These are phyloP conservation scores for Ditylenchus dipsaci DNA, from an alignment of 1,140 invertebrate genomes.

Conservation along the genomic window DNA sequence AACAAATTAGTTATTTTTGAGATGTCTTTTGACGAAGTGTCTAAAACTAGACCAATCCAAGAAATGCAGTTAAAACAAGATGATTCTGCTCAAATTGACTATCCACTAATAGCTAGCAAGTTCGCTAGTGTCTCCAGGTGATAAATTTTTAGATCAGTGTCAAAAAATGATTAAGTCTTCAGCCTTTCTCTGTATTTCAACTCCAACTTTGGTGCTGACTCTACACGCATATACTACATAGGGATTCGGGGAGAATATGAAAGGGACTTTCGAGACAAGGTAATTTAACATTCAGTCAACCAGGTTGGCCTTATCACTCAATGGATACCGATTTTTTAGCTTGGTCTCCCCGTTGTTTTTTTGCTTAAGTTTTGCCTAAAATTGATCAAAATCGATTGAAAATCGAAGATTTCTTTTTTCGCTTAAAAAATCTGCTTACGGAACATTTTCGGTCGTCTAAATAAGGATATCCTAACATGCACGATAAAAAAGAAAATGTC, in stretches of 20 bases:
- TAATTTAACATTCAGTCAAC: neutral
- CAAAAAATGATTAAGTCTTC: constrained; percentile 73
- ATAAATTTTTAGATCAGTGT: neutral
- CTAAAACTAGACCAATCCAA: constrained; percentile 70
- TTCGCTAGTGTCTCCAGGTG: neutral
- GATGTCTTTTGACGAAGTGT: constrained; percentile 86
- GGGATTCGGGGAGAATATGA: constrained; percentile 70
- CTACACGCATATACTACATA: constrained; percentile 83
- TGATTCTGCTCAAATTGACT: constrained; percentile 74
- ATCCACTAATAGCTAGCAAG: constrained; percentile 72
- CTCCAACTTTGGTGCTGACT: constrained; percentile 76
- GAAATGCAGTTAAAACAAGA: constrained; percentile 82
- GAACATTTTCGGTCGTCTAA: too few species aligned
- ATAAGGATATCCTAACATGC: too few species aligned
- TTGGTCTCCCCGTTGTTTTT: too few species aligned
- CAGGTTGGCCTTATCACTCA: too few species aligned
- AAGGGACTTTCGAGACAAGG: constrained; percentile 40
- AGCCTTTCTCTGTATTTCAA: constrained; percentile 84
- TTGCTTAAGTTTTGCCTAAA: too few species aligned
- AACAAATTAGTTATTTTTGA: constrained; percentile 62
- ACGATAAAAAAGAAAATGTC: too few species aligned
- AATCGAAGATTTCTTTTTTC: too few species aligned
- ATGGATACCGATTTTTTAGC: too few species aligned
- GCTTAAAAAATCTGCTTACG: too few species aligned
- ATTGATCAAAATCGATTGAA: too few species aligned